Percentiles rank a stretch among this genome's conserved stretches.
Evolutionary conservation across 1,140 invertebrate genomes (phyloP).

Genomic region (Ceratosolen fusciceps): DNA sequence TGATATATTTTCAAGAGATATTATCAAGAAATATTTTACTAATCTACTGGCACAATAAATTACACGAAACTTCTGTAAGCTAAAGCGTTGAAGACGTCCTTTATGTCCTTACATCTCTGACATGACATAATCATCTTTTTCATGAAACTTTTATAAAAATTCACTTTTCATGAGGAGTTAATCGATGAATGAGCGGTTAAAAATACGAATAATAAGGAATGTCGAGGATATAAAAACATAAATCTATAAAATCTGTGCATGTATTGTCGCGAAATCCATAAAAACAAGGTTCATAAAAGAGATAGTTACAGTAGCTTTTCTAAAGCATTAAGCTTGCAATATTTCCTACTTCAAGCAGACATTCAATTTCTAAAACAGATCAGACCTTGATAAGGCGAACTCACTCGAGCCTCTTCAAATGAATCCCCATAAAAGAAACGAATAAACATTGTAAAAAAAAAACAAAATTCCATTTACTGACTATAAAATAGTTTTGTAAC

Average conservation of each 20-base stretch:
- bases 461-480: too few species aligned
- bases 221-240: neutral
- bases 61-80: neutral
- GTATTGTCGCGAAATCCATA: constrained; percentile 7
- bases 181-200: constrained; percentile 10
- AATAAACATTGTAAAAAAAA: constrained; percentile 4
- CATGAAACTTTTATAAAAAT: neutral
- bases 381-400: constrained; percentile 16
- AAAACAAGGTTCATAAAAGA: constrained; percentile 20
- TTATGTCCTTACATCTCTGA: too few species aligned
- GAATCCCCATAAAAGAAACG: neutral
- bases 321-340: constrained; percentile 3
- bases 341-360: neutral
- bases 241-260: constrained; percentile 12
- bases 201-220: neutral
- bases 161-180: neutral
- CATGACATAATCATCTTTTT: neutral
- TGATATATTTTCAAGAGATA: neutral
- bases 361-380: neutral
- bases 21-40: neutral
- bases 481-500: too few species aligned
- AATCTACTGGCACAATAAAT: neutral
- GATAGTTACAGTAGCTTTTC: neutral
- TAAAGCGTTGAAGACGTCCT: neutral
- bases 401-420: too few species aligned